Evolutionary conservation across 1,140 invertebrate species (phyloP).

Genomic region (Drosophila tsacasi): DNA sequence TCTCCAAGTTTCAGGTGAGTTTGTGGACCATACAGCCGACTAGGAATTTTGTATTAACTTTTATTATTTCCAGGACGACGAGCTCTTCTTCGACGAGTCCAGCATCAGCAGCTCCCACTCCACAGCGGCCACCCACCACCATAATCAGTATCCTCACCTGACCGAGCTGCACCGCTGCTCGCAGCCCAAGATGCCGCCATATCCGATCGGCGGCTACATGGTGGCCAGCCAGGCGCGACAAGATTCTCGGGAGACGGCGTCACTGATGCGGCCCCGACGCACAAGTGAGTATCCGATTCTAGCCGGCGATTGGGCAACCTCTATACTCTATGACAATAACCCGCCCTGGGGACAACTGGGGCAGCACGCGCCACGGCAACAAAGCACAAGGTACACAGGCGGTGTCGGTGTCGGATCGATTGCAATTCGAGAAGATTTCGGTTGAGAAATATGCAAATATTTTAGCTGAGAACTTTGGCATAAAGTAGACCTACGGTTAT

Average conservation of each 20-base stretch:
- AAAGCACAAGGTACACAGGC: constrained; percentile 61
- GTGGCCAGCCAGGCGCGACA: constrained; percentile 56
- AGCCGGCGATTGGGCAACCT: constrained; percentile 10
- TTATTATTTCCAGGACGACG: constrained; percentile 66
- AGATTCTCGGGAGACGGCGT: constrained; percentile 41
- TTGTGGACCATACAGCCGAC: accelerated
- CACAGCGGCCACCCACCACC: constrained; percentile 45
- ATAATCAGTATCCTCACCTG: constrained; percentile 44
- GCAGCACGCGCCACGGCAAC: constrained; percentile 13
- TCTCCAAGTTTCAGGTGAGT: constrained; percentile 87
- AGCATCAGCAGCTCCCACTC: constrained; percentile 68
- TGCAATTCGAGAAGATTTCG: constrained; percentile 15
- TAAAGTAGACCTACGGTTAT: background rate
- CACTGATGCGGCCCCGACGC: constrained; percentile 71
- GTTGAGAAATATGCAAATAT: constrained; percentile 3
- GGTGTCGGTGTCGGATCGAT: constrained; percentile 1
- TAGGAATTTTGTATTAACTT: background rate
- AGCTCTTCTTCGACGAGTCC: constrained; percentile 77
- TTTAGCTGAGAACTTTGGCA: background rate
- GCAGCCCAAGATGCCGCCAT: constrained; percentile 83
- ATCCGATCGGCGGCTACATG: constrained; percentile 81
- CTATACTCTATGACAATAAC: constrained; percentile 33
- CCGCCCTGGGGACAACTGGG: constrained; percentile 14
- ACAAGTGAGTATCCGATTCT: constrained; percentile 78
- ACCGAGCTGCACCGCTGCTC: constrained; percentile 72